A percentile compares a stretch with the other conserved stretches of the same genome.
Conservation (phyloP, 2,113 vertebrate genomes). For the Otolemur garnettii region DNA sequence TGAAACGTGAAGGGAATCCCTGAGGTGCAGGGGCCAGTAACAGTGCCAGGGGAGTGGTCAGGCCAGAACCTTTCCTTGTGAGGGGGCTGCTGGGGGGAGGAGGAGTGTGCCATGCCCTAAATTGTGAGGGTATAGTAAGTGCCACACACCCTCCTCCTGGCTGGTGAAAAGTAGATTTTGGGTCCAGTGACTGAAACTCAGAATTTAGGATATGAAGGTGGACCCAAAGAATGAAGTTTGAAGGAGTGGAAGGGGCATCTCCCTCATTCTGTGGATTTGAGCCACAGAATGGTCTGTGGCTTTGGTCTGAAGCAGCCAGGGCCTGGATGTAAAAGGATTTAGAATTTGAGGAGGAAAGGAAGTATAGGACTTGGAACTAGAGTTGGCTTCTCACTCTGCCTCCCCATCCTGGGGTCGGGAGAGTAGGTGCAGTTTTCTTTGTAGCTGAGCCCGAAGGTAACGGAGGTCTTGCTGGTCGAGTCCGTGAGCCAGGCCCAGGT, state of each 20-base stretch:
- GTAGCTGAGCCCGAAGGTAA: conserved; percentile 91
- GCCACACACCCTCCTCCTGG: neutral
- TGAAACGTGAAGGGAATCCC: neutral
- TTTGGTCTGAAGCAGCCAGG: neutral
- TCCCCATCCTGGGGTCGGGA: conserved; percentile 74
- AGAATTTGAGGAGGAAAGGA: neutral
- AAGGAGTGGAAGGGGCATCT: neutral
- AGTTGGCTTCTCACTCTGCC: conserved; percentile 34
- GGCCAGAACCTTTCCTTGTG: neutral
- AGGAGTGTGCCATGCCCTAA: neutral
- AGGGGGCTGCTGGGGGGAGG: neutral
- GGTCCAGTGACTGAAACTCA: neutral
- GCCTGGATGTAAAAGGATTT: neutral
- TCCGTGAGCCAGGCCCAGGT: conserved; percentile 91
- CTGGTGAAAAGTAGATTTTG: neutral
- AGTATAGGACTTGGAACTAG: neutral
- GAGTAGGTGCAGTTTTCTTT: conserved; percentile 90
- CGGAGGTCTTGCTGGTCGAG: conserved; percentile 93
- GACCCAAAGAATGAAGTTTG: neutral
- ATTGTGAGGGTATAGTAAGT: neutral
- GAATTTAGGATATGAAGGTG: neutral
- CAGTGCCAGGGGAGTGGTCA: neutral
- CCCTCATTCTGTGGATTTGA: neutral
- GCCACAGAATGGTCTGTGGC: neutral
- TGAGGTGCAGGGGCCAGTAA: neutral